Evolutionary conservation across 2,888 invertebrate species (phyloP), one percentile per base, ranked within the genome.

Genomic region (Xylota segnis): DNA sequence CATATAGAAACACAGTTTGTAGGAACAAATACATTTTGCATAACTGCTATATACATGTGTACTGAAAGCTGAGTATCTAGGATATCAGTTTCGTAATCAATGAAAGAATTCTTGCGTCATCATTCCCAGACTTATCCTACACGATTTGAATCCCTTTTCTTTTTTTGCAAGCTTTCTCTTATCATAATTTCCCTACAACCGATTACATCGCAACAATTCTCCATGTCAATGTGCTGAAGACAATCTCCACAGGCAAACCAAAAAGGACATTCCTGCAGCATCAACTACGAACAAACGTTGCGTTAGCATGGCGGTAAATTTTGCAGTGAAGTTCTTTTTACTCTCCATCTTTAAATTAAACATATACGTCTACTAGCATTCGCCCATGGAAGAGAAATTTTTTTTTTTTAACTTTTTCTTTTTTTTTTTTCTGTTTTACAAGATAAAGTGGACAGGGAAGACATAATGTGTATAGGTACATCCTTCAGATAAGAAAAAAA

Each of bases 361-460:
- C 32, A 61, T 27, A 43, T 43, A 43, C 59, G 58, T 37, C 58
- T 58, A 32, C 18, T 34, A 23, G 23, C 23, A 12, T 37, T 37
- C 56, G 34, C 37, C 18, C 58, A 58, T 16, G 3, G 12, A 61
- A 43, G 59, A 43, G 34, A 27, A 43, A 61, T 43, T 43, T 61
- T 43, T 43, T 61, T 59, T 27, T n/a, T 9, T 14, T 6, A 12
- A 23, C 23, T 23, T 23, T 23, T 10, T n/a, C 43, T 12, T 23
- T 40, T 34, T 58, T 23, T 34, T 58, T 58, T 12, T 18, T 10
- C n/a, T 16, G 5, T 32, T 32, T 58, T 27, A 27, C 27, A 43
- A 43, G 40, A 61, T n/a, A 27, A 61, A 61, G 59, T 61, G 59
- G 59, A 61, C 59, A 61, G n/a, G 43, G 32, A 34, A 23, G 59